Base-by-base conservation (phyloP, 1,140 invertebrate genomes). In the Caligus rogercresseyi region DNA sequence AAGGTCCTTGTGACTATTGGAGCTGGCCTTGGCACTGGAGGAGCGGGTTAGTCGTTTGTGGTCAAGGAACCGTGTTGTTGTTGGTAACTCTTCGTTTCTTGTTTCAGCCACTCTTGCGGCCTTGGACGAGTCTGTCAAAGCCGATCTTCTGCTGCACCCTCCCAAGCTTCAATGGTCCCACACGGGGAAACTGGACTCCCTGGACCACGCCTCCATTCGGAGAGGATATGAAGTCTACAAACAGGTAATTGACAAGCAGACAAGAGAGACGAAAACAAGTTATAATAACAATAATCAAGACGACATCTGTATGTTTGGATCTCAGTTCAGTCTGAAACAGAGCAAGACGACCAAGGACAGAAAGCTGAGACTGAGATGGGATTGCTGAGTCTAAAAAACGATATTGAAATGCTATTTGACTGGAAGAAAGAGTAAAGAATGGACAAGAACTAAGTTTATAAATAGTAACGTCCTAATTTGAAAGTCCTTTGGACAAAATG, bases 81-180 rank as follows among this genome's bases (percentile, higher is more conserved):
- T 54, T 13, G 19, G n/a, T 11, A 7, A 54, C 16, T 16, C 54
- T 54, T 18, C 3, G 1, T 20, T 18, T 20, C 19, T 21, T n/a
- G 4, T 54, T 56, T 56, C 16, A 56, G 54, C 19, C 18, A 13
- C 24, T 20, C 24, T 21, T 25, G 54, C 24, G 15, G 84, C 90
- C 19, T 74, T 97, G 61, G 89, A 95, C 71, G 81, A 84, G 68
- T 88, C 89, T 0, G 84, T 95, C 51, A 80, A 84, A 70, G 93
- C 92, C 18, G 85, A 85, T 53, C 69, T 83, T 20, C 81, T 84
- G 68, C 83, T 90, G 25, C 87, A 92, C 72, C 75, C 87, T 21
- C 83, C 85, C 2, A 78, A 81, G 18, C 83, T 85, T 70, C 83
- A 84, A 19, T 97, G 91, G 90, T 79, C 70, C 64, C 90, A 95